Base-by-base conservation (phyloP, 2,888 invertebrate genomes). In the Pachydiplax longipennis region DNA sequence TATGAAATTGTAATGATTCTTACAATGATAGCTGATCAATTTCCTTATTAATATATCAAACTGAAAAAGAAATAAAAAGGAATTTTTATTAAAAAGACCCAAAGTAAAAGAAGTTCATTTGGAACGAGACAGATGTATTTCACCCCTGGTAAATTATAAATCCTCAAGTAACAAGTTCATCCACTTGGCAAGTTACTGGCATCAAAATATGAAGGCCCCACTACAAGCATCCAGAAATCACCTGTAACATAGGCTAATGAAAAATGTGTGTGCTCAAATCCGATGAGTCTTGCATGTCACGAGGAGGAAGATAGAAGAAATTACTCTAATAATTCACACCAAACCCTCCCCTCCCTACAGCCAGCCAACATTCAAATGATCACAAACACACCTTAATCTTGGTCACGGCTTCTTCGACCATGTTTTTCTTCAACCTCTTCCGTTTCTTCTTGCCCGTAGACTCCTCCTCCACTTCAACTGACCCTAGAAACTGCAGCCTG, bases 321-420 rank as follows among this genome's bases (percentile, higher is more conserved):
- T 83, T 31, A 58, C 6, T 31, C 31, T 22, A 58, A 35, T 22
- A 6, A 83, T 58, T 35, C 53, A 58, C 35, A 31, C 58, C 58
- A 83, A 83, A 13, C 31, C 83, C 83, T 58, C 25, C 48, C 53
- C 58, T 31, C 83, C 83, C 35, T 35, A 18, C 18, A 18, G 31
- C 58, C 87, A 37, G 6, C 40, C 37, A 37, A 65, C 83, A 91
- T 37, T 53, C 73, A 90, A 40, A 40, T 25, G 13, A 48, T 90
- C 90, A 87, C 90, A 93, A 93, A 94, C 95, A 94, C 96, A 97
- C 97, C 97, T 97, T 97, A 94, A 97, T 97, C 95, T 97, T 97
- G 94, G 96, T 96, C 95, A 97, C 97, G 93, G 97, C 97, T 94
- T 97, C 97, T 95, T 97, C 97, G 93, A 97, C 97, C 97, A 97